Evolutionary conservation across 2,113 vertebrate genomes (phyloP).

Genomic region (Cyprinodon variegatus): DNA sequence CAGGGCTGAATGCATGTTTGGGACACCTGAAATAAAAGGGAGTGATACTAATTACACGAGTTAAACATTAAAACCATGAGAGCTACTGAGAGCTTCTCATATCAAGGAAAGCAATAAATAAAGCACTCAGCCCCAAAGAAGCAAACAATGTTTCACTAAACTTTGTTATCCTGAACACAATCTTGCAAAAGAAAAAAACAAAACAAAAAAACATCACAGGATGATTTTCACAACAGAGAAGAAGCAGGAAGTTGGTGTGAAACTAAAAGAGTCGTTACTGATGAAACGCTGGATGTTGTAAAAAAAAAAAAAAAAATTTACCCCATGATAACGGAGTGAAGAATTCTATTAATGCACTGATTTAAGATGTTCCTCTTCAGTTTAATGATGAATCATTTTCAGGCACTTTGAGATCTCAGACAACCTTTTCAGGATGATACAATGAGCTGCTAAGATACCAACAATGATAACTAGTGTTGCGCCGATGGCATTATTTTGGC

Average conservation of each 20-base stretch:
- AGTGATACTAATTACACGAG: conserved; percentile 10
- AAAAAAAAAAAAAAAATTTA: too few relatives aligned
- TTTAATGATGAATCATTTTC: too few relatives aligned
- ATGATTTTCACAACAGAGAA: not conserved
- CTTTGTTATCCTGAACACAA: not conserved
- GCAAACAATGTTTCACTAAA: not conserved
- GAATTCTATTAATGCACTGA: too few relatives aligned
- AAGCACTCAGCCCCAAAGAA: not conserved
- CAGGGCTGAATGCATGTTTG: conserved; percentile 83
- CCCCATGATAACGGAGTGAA: too few relatives aligned
- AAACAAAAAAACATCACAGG: too few relatives aligned
- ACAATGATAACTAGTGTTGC: too few relatives aligned
- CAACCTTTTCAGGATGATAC: too few relatives aligned
- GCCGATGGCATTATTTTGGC: too few relatives aligned
- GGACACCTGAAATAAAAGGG: conserved; percentile 75
- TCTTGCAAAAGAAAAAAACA: not conserved
- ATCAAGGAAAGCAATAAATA: not conserved
- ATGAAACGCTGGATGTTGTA: too few relatives aligned
- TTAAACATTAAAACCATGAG: not conserved
- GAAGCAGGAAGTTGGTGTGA: not conserved
- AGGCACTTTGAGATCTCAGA: too few relatives aligned
- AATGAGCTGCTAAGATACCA: too few relatives aligned
- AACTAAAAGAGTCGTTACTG: not conserved
- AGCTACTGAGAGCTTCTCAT: not conserved
- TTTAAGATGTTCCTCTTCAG: too few relatives aligned